Base-by-base conservation (phyloP, 1,140 invertebrate species). In the Charaxes varanes region DNA sequence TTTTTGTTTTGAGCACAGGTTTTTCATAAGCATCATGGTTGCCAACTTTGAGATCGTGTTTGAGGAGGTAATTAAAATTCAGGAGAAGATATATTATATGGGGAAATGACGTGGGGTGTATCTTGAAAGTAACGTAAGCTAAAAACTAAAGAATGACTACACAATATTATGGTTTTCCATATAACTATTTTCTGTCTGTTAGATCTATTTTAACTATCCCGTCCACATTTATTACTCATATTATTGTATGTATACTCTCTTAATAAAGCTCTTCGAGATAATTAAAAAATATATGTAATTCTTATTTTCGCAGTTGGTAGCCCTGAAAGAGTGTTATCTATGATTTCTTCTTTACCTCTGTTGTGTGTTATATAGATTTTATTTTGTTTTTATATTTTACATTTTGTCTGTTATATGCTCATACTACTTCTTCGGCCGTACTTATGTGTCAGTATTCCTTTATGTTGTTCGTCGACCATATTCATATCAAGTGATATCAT, bases 401-500 rank as follows among this genome's bases (percentile, higher is more conserved):
- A 41, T 41, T 41, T 36, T 19, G 27, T 40, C 31, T 38, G 30
- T 46, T 42, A 28, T 31, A 16, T 27, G 11, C 28, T 27, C 23
- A 21, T 32, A 11, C 8, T 26, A 26, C 26, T 34, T 42, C 31
- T n/a, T n/a, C 43, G 61, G 58, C 42, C 37, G 66, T 71, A 71
- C 66, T 74, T 69, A 67, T 59, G 47, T 34, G 56, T 60, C 52
- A 59, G 53, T 59, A 54, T 53, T 56, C 51, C 62, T 49, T 38
- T 53, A 38, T 37, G 43, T 42, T 30, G 37, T 46, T 50, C 12
- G 48, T 43, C 33, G 40, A 44, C 41, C 24, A 53, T 42, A 41
- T 57, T 53, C 63, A 67, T 70, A 67, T 67, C 63, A 65, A 56
- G 61, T 67, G 63, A 67, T 67, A 67, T 50, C 28, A 37, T 24